phyloP scores from a whole-genome alignment of 2,888 invertebrate genomes.

The Drosophila mettleri region DNA sequence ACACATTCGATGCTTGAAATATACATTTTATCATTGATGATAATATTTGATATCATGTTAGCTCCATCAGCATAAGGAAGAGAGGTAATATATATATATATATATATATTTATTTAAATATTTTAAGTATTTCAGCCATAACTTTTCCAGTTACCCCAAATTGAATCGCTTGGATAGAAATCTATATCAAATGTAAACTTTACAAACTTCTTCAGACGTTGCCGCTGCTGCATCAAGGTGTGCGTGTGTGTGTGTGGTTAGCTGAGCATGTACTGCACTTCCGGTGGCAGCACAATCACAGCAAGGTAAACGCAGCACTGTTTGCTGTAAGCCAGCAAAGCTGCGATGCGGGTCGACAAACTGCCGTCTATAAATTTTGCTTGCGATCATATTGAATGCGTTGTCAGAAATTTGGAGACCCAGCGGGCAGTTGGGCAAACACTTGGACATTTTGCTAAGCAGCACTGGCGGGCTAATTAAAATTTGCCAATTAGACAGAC shows the following conservation, averaged over 20 bases:
- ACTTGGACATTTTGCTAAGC: conserved; percentile 41
- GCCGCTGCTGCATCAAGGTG: conserved; percentile 3
- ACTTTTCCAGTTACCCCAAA: background rate
- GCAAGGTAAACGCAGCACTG: conserved; percentile 60
- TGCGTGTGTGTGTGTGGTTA: conserved; percentile 13
- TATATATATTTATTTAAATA: no score
- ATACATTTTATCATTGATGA: no score
- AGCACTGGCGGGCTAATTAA: conserved; percentile 63
- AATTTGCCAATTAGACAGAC: conserved; percentile 72
- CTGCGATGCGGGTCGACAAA: conserved; percentile 41
- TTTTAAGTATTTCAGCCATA: background rate
- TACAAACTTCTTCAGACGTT: background rate
- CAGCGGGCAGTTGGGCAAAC: conserved; percentile 20
- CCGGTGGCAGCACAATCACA: conserved; percentile 56
- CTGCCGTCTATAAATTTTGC: conserved; percentile 54
- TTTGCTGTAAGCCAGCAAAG: conserved; percentile 35
- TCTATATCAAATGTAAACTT: background rate
- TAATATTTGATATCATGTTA: background rate
- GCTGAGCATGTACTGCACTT: conserved; percentile 60
- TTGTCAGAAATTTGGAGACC: conserved; percentile 8
- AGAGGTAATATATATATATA: background rate
- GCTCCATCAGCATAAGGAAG: background rate
- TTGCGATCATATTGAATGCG: conserved; percentile 45
- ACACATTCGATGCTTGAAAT: no score
- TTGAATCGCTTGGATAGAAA: background rate